Evolutionary conservation across 2,797 vertebrate species (phyloP), one percentile per base, ranked within the genome.

Genomic region (Potorous gilbertii): DNA sequence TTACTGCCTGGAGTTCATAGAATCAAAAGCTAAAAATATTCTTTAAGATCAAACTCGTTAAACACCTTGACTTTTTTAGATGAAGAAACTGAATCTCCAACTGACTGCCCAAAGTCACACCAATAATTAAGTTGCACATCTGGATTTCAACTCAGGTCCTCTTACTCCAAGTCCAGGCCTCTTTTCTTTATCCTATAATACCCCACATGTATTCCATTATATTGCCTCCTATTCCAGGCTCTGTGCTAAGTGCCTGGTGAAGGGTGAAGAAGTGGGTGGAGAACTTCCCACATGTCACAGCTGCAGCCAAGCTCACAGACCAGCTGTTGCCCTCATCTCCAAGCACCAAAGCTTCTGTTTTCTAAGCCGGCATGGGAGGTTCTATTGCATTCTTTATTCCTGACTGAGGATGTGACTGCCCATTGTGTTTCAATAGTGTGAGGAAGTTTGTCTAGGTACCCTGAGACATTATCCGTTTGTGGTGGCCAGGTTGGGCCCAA

Each of bases 271-370:
- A 50, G 74, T 46, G 40, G 74, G 40, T 50, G 74, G 40, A 46
- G 27, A 27, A 87, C 74, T 87, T 87, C 21, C 40, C 74, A 50
- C 40, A 50, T 87, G 74, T 50, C 74, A 87, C 40, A 87, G 74
- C 74, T 50, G 24, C 50, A 40, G 74, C 24, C 0, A 0, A 11
- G 40, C 74, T 9, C 40, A 87, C 74, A 87, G 74, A 87, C 40
- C 74, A 87, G 74, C 40, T 87, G 74, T 87, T 87, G 40, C 40
- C 40, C 74, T 46, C 74, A 46, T 87, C 40, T 50, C 74, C 28
- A 87, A 87, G 74, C 74, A 87, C 21, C 74, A 87, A 40, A 87
- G 74, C 74, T 87, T 87, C 74, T 87, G 74, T 87, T 87, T 87
- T 50, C 24, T 24, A 46, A 87, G 74, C 40, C 3, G 11, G 24